Evolutionary conservation across 64 coral and sea anemone genomes (phyloP), one percentile per base, ranked within the genome.

Genomic region (Orbicella faveolata): DNA sequence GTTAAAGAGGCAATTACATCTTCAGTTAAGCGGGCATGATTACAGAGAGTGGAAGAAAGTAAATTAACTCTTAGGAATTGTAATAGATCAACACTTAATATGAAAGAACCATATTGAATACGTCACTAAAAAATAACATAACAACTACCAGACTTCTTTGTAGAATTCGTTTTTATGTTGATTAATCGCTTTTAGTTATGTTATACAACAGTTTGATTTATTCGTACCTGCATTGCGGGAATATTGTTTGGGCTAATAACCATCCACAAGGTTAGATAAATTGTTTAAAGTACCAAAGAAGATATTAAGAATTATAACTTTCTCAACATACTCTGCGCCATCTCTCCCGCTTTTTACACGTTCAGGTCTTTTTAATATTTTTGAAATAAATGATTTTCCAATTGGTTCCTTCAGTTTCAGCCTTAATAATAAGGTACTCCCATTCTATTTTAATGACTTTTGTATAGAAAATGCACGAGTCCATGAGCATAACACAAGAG

Each of bases 181-280:
- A 74, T 79, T 36, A 87, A 68, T 19, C 34, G 52, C 87, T 61
- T 44, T 55, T 86, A 25, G 55, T 75, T 54, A 18, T 53, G 59
- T 37, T 91, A n/a, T 87, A 92, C 75, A 63, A 92, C 62, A 75
- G 81, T 19, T 57, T 92, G 25, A 55, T 86, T 20, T 86, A 92
- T 36, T 73, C 70, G 21, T 76, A 92, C 63, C 74, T 92, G 17
- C 51, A 57, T 70, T 92, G 87, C 67, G 80, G 82, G 63, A 79
- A 86, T 51, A 67, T 77, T 66, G 76, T 89, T 68, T 76, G 88
- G 72, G 89, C 78, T 41, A 84, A 79, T 83, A 37, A 76, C 37
- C 74, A 91, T 35, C 41, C 82, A 74, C 89, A 25, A 83, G 83
- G 52, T 52, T 91, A 23, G 61, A 83, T 25, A 73, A 69, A 35